Evolutionary conservation across 2,888 invertebrate species (phyloP).

Genomic region (Calameuta idolon): DNA sequence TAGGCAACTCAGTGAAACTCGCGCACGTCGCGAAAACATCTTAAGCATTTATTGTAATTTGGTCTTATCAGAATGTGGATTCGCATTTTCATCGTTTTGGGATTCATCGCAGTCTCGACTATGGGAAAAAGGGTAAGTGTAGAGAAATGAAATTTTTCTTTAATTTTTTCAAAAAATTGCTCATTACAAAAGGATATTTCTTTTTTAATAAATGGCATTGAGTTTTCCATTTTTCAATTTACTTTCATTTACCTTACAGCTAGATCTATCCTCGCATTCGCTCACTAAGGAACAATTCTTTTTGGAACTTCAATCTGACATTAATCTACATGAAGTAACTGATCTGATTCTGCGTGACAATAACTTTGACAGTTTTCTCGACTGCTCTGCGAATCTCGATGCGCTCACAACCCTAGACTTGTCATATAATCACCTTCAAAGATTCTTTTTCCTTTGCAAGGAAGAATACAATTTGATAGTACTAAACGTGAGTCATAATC

Average conservation of each 20-base stretch:
- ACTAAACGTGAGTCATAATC: conserved; percentile 87
- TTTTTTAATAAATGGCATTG: not conserved
- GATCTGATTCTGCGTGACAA: conserved; percentile 57
- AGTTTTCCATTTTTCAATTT: not conserved
- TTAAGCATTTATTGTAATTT: not conserved
- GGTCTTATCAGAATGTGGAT: conserved; percentile 34
- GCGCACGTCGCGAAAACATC: conserved; percentile 22
- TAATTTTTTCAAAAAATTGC: not conserved
- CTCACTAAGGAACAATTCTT: conserved; percentile 60
- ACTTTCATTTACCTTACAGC: conserved; percentile 32
- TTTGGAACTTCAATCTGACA: conserved; percentile 43
- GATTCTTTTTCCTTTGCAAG: conserved; percentile 74
- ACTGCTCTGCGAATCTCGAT: conserved; percentile 76
- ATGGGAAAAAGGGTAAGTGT: not conserved
- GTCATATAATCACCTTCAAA: conserved; percentile 81
- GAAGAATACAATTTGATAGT: conserved; percentile 89
- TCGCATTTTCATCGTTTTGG: conserved; percentile 27
- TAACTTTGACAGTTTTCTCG: conserved; percentile 60
- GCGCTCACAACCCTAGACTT: conserved; percentile 86
- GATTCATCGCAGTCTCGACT: conserved; percentile 19
- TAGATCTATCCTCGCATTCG: conserved; percentile 52
- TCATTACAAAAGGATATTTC: not conserved
- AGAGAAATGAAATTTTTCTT: not conserved
- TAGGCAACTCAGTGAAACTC: conserved; percentile 27
- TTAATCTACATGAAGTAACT: conserved; percentile 49